A percentile compares a stretch with the other conserved stretches of the same genome.
These are phyloP conservation scores for Aphelinus certus DNA, from an alignment of 1,140 invertebrate genomes.

Conservation along the genomic window DNA sequence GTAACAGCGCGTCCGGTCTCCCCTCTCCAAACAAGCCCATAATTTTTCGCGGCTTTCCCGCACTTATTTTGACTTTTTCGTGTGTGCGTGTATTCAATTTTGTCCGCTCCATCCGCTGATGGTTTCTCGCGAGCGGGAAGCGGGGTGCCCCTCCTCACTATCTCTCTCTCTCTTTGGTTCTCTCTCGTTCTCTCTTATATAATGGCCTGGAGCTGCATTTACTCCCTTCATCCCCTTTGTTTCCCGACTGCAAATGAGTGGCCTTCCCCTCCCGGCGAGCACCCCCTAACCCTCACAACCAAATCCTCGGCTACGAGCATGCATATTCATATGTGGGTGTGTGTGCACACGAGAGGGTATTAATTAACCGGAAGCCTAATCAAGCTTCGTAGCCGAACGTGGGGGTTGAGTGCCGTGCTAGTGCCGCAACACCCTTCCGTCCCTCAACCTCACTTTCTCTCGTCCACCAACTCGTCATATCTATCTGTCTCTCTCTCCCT, in stretches of 20 bases:
- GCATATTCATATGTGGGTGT: constrained; percentile 64
- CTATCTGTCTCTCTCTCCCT: no score
- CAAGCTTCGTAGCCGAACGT: constrained; percentile 62
- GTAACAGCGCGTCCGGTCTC: no score
- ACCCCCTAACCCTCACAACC: background rate
- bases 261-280: constrained; percentile 48
- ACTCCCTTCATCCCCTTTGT: constrained; percentile 58
- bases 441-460: constrained; percentile 24
- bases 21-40: background rate
- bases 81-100: constrained; percentile 30
- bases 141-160: background rate
- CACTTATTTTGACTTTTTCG: background rate
- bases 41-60: no score
- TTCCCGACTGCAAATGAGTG: constrained; percentile 65
- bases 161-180: constrained; percentile 34
- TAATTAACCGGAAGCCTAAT: constrained; percentile 67
- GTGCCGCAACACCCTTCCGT: constrained; percentile 47
- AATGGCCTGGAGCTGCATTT: constrained; percentile 17
- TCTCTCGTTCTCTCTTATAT: background rate
- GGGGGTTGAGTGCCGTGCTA: constrained; percentile 37
- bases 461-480: constrained; percentile 10
- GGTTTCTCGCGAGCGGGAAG: no score
- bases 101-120: constrained; percentile 10
- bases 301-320: constrained; percentile 57
- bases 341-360: constrained; percentile 66